phyloP scores from a whole-genome alignment of 2,113 vertebrate species.

The Plecotus auritus region DNA sequence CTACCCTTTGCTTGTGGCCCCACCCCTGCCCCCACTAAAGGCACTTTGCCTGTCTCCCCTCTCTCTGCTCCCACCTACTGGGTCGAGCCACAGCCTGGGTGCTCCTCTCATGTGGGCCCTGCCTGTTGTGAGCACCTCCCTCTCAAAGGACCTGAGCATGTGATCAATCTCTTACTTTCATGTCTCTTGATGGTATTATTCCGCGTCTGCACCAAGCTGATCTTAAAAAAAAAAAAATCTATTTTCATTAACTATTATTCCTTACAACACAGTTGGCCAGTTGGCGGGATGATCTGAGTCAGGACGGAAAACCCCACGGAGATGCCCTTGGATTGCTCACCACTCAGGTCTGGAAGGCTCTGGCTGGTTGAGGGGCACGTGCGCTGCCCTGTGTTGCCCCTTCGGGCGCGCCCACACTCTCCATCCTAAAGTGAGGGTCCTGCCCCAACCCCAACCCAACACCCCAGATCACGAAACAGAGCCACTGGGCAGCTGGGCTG shows the following conservation, averaged over 20 bases:
- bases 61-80: not conserved
- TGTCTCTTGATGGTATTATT: not conserved
- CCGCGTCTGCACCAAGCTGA: not conserved
- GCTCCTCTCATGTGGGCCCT: rapidly evolving
- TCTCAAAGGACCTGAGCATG: not conserved
- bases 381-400: not conserved
- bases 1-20: not conserved
- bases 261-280: not conserved
- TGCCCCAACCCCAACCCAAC: not conserved
- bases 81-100: not conserved
- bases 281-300: not conserved
- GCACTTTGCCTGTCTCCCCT: rapidly evolving
- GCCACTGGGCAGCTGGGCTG: not conserved
- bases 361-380: not conserved
- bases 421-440: not conserved
- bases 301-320: not conserved
- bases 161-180: not conserved
- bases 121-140: rapidly evolving
- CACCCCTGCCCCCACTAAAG: rapidly evolving
- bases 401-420: not conserved
- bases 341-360: not conserved
- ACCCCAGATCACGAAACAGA: not conserved
- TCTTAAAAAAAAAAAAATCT: too few relatives aligned
- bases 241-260: not conserved
- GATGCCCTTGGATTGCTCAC: not conserved